Evolutionary conservation across 2,888 invertebrate species (phyloP), one percentile per base, ranked within the genome.

Genomic region (Orthonychiurus folsomi): DNA sequence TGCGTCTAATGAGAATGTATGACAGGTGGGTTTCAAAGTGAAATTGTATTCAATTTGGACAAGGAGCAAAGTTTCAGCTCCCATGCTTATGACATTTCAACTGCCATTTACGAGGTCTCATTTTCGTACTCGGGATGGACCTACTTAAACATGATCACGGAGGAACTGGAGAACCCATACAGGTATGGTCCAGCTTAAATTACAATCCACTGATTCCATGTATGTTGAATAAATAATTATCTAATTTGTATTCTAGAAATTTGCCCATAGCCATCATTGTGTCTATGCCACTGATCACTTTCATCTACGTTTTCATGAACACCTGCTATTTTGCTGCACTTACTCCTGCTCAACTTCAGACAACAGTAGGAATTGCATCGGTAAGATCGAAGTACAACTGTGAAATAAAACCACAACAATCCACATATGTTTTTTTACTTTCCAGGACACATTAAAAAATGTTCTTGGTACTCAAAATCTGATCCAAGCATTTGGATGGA

Each of bases 91-190:
- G 48, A 52, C 5, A 21, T 52, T 52, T 20, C 12, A 12, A 20
- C 52, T 52, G 63, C 58, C 2, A 27, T 60, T 18, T 66, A 54
- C 52, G 59, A 60, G 48, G 56, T 59, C 15, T 60, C 62, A 2
- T 63, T 64, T 57, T 57, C 60, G 1, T 66, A 64, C 25, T 54
- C 52, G 21, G 66, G 66, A 5, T 66, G 59, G 56, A 54, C 55
- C 15, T 28, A 60, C 24, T 18, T 57, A 1, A 64, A 55, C 56
- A 62, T 60, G 53, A 62, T 66, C 20, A 61, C 62, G n/a, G 66
- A 66, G 21, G 66, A 66, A 48, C 20, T 63, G 25, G 37, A 62
- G 27, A 24, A 62, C 24, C 62, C 66, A 1, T 23, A 28, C 3
- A 66, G 58, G 61, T 64, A 24, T n/a, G n/a, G n/a, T n/a, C n/a